phyloP scores from a whole-genome alignment of 2,888 invertebrate species.

The Mimachlamys varia region DNA sequence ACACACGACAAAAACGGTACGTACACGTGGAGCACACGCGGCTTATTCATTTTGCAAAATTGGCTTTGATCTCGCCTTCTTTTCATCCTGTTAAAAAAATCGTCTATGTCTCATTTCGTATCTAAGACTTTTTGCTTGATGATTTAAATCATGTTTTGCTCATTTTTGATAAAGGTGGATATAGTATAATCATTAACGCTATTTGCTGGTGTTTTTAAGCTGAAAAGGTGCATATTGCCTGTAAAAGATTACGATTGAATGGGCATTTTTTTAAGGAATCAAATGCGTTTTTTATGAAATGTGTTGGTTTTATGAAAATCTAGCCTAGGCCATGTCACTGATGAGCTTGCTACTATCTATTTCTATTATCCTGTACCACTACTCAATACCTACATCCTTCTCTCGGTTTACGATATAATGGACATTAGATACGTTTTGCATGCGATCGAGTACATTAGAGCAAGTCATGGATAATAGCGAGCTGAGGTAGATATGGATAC shows the following conservation, averaged over 20 bases:
- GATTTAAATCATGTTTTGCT: no score
- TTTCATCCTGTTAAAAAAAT: not conserved
- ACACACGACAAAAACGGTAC: no score
- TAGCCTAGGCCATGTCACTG: not conserved
- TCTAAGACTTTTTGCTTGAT: not conserved
- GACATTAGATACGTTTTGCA: not conserved
- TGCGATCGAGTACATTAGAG: not conserved
- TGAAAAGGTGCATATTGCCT: not conserved
- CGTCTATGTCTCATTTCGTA: not conserved
- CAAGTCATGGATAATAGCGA: not conserved
- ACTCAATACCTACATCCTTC: not conserved
- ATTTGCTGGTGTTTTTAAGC: not conserved
- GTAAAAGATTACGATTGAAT: not conserved
- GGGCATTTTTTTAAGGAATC: not conserved
- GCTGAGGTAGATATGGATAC: not conserved
- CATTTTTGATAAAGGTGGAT: not conserved
- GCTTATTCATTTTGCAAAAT: not conserved
- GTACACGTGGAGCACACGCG: not conserved
- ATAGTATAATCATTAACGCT: not conserved
- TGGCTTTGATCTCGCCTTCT: not conserved
- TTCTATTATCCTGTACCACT: not conserved
- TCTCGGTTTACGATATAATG: not conserved
- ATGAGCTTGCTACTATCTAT: conserved; percentile 10
- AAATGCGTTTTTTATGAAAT: not conserved
- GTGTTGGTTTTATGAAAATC: not conserved